Percentiles rank a stretch among this genome's conserved stretches.
Evolutionary conservation across 2,797 vertebrate genomes (phyloP).

Genomic region (Danio aesculapii): DNA sequence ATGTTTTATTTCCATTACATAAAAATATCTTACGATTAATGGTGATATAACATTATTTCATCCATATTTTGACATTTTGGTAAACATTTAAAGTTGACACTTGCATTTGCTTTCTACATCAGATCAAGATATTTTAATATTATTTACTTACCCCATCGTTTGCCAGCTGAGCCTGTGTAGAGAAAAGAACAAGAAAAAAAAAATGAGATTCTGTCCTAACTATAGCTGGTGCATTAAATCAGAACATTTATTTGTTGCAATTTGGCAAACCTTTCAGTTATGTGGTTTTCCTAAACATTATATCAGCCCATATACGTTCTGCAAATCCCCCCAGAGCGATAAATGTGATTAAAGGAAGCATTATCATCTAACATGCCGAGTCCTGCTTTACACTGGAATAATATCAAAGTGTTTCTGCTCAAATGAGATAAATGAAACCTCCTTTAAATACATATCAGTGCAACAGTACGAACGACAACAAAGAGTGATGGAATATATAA

Average conservation of each 20-base stretch:
- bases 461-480: conserved; percentile 9
- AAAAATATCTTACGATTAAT: too few species aligned
- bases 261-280: conserved; percentile 2
- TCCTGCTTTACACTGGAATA: conserved; percentile 14
- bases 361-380: conserved; percentile 25
- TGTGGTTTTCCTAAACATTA: neutral
- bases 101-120: too few species aligned
- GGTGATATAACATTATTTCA: too few species aligned
- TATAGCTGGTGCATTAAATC: conserved; percentile 4
- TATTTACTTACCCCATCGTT: conserved; percentile 84
- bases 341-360: conserved; percentile 9
- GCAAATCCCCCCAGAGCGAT: neutral
- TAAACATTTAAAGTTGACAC: too few species aligned
- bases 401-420: conserved; percentile 18
- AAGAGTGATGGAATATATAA: conserved; percentile 29
- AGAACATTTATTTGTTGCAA: neutral
- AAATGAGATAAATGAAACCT: conserved; percentile 22
- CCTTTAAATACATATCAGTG: neutral
- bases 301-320: conserved; percentile 12
- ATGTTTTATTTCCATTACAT: too few species aligned
- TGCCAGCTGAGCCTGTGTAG: conserved; percentile 81
- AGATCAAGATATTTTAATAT: neutral
- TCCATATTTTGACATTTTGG: too few species aligned
- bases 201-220: conserved; percentile 36
- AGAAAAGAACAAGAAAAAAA: conserved; percentile 61